Percentiles rank a stretch among this genome's conserved stretches.
These are phyloP conservation scores for Mesembrinibis cayennensis DNA, from an alignment of 2,113 vertebrate species.

Conservation along the genomic window DNA sequence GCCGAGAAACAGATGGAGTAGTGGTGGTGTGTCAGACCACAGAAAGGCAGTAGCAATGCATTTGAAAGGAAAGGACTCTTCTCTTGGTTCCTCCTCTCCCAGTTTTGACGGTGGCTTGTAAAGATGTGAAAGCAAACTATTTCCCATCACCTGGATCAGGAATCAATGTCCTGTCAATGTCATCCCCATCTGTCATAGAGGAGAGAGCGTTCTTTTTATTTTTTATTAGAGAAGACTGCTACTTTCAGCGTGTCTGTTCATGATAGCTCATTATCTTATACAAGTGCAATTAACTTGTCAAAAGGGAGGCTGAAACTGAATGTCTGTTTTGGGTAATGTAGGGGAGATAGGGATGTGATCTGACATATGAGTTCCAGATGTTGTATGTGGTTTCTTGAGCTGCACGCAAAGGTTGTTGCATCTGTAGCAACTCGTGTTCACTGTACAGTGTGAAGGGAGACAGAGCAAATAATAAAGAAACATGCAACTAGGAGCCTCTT, in stretches of 20 bases:
- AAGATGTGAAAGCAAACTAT: background rate
- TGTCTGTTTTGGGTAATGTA: background rate
- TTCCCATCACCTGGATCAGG: background rate
- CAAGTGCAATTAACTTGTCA: background rate
- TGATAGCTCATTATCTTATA: background rate
- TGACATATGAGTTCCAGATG: slow-evolving; percentile 26
- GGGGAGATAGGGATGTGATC: background rate
- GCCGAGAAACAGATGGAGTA: background rate
- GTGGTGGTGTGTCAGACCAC: background rate
- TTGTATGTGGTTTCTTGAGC: slow-evolving; percentile 1
- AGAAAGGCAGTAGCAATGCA: background rate
- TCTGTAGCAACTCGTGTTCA: background rate
- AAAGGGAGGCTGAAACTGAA: background rate
- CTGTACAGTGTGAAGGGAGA: background rate
- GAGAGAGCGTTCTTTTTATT: background rate
- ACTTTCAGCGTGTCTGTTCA: background rate
- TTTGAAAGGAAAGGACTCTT: background rate
- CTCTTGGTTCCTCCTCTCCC: background rate
- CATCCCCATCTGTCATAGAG: background rate
- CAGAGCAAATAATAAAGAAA: background rate
- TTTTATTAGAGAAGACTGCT: background rate
- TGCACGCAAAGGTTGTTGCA: background rate
- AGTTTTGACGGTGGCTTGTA: background rate
- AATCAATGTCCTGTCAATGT: background rate
- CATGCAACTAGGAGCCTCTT: background rate